Percentiles rank a stretch among this genome's conserved stretches.
Conservation (phyloP, 2,888 invertebrate species). For the Dryomyza anilis region DNA sequence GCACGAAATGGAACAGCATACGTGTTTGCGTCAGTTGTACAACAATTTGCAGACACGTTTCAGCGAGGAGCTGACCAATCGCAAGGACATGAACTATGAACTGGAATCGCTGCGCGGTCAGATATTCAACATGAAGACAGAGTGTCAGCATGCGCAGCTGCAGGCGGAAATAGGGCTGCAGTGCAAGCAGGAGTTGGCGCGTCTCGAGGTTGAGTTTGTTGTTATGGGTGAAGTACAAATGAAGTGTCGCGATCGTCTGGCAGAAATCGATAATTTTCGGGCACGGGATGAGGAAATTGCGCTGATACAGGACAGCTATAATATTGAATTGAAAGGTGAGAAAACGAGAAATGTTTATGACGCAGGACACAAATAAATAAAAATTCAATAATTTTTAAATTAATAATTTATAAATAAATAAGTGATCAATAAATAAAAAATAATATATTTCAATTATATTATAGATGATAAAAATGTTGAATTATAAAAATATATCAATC, state of each 20-base stretch:
- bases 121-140: constrained; percentile 61
- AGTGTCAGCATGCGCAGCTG: constrained; percentile 62
- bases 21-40: constrained; percentile 61
- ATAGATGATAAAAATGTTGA: too few relatives aligned
- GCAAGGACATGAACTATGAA: constrained; percentile 58
- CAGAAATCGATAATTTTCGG: constrained; percentile 61
- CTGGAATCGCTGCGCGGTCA: constrained; percentile 59
- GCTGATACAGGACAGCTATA: constrained; percentile 62
- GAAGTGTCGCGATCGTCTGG: constrained; percentile 64
- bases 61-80: constrained; percentile 60
- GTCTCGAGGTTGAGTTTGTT: constrained; percentile 65
- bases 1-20: constrained; percentile 64
- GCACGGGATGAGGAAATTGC: constrained; percentile 62
- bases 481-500: too few relatives aligned
- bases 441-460: too few relatives aligned
- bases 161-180: constrained; percentile 64
- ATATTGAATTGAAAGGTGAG: constrained; percentile 63
- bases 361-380: too few relatives aligned
- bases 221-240: constrained; percentile 66
- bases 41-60: constrained; percentile 64
- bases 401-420: too few relatives aligned
- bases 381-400: too few relatives aligned
- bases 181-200: constrained; percentile 64
- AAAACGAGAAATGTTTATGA: too few relatives aligned
- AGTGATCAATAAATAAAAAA: too few relatives aligned